Base-by-base conservation (phyloP, 2,797 vertebrate species). In the Siniperca undulata region DNA sequence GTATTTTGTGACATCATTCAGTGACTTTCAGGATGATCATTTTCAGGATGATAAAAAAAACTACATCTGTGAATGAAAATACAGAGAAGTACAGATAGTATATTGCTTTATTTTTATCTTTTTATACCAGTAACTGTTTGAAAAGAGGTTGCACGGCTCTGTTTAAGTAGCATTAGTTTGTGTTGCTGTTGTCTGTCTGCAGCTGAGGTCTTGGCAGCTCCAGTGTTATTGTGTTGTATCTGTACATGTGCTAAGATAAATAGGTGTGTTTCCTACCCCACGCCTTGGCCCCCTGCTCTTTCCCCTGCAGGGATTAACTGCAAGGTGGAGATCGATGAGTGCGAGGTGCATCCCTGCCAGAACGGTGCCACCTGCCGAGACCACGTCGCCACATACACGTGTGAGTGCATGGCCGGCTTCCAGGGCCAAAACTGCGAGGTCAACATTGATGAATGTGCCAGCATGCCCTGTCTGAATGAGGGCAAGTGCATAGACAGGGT, bases 361-460 rank as follows among this genome's bases (percentile, higher is more conserved):
- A 96, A 97, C 11, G 95, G 96, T 0, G 97, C 96, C 67, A 92
- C 87, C 0, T 99, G 98, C 78, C 85, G 52, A 40, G 97, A 99
- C 85, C 90, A 96, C 0, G 42, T 99, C 11, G 97, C 97, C 40
- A 87, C 89, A 75, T 98, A 98, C 95, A 92, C 80, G 56, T 99
- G 98, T 75, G 92, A 95, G 70, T 99, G 98, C 72, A 75, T 91
- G 27, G 82, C 91, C 0, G 98, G 98, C 9, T 99, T 96, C 65
- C 91, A 93, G 61, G 98, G 97, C 13, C 7, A 75, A 4, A 89
- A 95, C 82, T 99, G 98, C 2, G 96, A 98, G 93, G 87, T 97
- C 83, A 95, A 99, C 90, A 86, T 97, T 5, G 90, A 99, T 19
- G 98, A 99, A 78, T 99, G 98, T 87, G 95, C 91, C 70, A 97